Percentiles rank a stretch among this genome's conserved stretches.
Evolutionary conservation across 2,113 vertebrate species (phyloP).

Genomic region (Carettochelys insculpta): DNA sequence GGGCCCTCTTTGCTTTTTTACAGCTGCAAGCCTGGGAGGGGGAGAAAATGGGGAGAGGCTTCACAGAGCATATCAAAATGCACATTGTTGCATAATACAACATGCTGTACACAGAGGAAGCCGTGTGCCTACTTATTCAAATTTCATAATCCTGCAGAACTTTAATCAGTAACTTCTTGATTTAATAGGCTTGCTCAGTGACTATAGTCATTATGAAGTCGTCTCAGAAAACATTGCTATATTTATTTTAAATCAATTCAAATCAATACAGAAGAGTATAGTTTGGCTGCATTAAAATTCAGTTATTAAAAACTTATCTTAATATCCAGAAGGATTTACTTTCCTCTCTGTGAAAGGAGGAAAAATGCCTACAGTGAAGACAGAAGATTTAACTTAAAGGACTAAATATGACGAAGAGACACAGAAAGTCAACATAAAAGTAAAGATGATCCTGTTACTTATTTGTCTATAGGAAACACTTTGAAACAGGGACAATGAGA

Average conservation of each 20-base stretch:
- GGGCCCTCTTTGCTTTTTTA: too few species aligned
- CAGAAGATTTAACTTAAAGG: conserved; percentile 7
- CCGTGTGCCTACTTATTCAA: too few species aligned
- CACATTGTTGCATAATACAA: too few species aligned
- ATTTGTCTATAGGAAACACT: not conserved
- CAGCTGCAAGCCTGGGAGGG: too few species aligned
- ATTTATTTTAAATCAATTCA: not conserved
- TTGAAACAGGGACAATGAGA: not conserved
- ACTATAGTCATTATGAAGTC: conserved; percentile 1
- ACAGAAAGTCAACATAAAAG: not conserved
- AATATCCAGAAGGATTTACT: conserved; percentile 18
- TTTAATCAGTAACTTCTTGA: too few species aligned
- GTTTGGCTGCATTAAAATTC: not conserved
- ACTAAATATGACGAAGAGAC: not conserved
- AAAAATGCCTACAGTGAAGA: not conserved
- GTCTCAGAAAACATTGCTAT: not conserved
- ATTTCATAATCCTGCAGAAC: too few species aligned
- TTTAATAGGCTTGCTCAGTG: conserved; percentile 42
- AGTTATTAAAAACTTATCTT: conserved; percentile 6
- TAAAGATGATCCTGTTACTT: not conserved
- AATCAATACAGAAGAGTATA: not conserved
- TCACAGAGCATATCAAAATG: too few species aligned
- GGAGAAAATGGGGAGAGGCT: too few species aligned
- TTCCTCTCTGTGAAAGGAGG: conserved; percentile 1
- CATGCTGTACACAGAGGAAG: too few species aligned